Evolutionary conservation across 92 coral and sea anemone genomes (phyloP).

Genomic region (Epizoanthus ramosus): DNA sequence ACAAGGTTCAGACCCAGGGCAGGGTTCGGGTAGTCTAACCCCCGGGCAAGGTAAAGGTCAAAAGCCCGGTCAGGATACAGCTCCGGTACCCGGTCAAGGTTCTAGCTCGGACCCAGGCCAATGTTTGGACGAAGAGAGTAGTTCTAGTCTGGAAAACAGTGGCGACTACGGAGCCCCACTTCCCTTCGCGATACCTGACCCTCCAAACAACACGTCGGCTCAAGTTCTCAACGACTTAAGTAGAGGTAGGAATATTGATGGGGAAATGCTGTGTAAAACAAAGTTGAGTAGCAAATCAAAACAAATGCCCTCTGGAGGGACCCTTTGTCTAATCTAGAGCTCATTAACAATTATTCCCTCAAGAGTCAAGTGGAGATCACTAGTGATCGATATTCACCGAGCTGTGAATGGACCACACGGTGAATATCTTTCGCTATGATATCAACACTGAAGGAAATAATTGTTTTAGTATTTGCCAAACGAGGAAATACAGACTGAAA

Average conservation of each 20-base stretch:
- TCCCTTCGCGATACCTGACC: background rate
- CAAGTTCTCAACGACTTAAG: conserved; percentile 19
- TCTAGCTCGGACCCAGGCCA: background rate
- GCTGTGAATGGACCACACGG: too few species aligned
- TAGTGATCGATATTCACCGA: too few species aligned
- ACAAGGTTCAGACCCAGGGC: background rate
- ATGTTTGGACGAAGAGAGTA: conserved; percentile 1
- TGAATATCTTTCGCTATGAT: too few species aligned
- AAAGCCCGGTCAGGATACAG: background rate
- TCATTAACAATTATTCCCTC: too few species aligned
- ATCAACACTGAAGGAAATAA: too few species aligned
- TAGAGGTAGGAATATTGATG: background rate
- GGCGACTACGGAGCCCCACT: conserved; percentile 27
- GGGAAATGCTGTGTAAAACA: background rate
- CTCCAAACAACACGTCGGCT: background rate
- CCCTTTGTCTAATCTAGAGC: too few species aligned
- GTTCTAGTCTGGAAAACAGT: conserved; percentile 1
- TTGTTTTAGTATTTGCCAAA: too few species aligned
- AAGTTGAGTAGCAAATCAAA: too few species aligned
- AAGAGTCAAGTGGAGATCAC: too few species aligned
- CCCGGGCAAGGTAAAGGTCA: background rate
- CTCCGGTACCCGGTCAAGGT: conserved; percentile 25
- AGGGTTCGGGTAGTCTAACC: background rate
- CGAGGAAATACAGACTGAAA: too few species aligned
- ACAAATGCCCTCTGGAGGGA: too few species aligned